Evolutionary conservation across 2,888 invertebrate genomes (phyloP).

Genomic region (Eristalis intricaria): DNA sequence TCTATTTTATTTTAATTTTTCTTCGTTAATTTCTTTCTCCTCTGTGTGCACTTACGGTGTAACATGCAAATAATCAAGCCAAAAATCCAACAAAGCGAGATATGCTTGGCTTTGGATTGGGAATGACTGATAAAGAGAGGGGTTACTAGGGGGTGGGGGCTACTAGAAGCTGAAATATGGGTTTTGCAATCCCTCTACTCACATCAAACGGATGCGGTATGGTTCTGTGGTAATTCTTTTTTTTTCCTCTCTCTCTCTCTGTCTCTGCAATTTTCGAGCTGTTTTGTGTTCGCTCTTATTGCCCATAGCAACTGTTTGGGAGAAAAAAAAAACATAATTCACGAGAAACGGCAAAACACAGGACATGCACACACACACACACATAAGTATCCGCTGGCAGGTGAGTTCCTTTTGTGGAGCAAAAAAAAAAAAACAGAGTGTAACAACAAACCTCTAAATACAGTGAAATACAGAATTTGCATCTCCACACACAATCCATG

Average conservation of each 20-base stretch:
- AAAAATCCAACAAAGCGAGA: constrained; percentile 20
- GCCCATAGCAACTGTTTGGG: constrained; percentile 33
- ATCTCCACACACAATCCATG: constrained; percentile 1
- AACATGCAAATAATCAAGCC: constrained; percentile 55
- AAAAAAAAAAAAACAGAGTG: background rate
- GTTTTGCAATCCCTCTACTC: constrained; percentile 31
- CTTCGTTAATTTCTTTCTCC: constrained; percentile 43
- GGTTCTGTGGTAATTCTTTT: background rate
- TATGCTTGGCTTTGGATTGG: background rate
- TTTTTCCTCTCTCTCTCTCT: background rate
- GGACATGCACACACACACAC: constrained; percentile 32
- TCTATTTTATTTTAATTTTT: constrained; percentile 31
- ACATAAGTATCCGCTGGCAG: constrained; percentile 52
- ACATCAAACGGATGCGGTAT: constrained; percentile 37
- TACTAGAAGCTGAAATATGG: constrained; percentile 33
- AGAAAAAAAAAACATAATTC: background rate
- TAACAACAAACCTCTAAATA: constrained; percentile 17
- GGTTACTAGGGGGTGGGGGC: background rate
- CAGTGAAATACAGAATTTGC: constrained; percentile 19
- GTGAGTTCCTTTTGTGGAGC: constrained; percentile 55
- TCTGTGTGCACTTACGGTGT: constrained; percentile 37
- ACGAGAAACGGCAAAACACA: background rate
- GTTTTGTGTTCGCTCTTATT: constrained; percentile 17
- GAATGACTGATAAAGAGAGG: background rate
- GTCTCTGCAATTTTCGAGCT: background rate